Percentiles rank a stretch among this genome's conserved stretches.
These are phyloP conservation scores for Euclidia mi DNA, from an alignment of 2,888 invertebrate genomes.

Conservation along the genomic window DNA sequence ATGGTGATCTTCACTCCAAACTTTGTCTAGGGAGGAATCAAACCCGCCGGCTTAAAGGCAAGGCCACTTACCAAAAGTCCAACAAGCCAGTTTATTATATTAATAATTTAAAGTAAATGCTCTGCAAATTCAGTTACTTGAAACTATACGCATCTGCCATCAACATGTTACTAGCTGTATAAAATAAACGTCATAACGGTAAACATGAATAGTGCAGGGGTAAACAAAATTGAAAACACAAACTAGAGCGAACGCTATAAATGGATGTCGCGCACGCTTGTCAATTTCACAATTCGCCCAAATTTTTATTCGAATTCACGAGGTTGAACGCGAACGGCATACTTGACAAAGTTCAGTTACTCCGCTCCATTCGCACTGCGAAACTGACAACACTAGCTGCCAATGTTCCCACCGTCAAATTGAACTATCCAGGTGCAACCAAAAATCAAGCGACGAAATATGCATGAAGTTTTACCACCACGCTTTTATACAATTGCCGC, in stretches of 20 bases:
- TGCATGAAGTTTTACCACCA: slow-evolving; percentile 19
- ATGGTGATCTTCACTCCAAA: no score
- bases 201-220: slow-evolving; percentile 8
- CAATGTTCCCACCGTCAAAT: slow-evolving; percentile 35
- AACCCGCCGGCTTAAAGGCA: no score
- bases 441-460: slow-evolving; percentile 35
- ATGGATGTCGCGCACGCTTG: slow-evolving; percentile 25
- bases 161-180: no score
- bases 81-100: no score
- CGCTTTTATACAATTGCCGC: slow-evolving; percentile 22
- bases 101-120: no score
- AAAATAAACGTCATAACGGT: no score
- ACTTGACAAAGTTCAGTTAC: slow-evolving; percentile 21
- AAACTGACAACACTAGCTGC: slow-evolving; percentile 24
- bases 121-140: no score
- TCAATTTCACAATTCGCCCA: slow-evolving; percentile 27
- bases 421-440: slow-evolving; percentile 30
- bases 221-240: slow-evolving; percentile 27
- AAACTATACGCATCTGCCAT: no score
- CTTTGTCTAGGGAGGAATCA: no score
- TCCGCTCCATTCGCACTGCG: slow-evolving; percentile 32
- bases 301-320: slow-evolving; percentile 43
- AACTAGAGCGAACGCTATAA: slow-evolving; percentile 32
- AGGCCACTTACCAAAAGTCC: no score
- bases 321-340: slow-evolving; percentile 36